Percentiles rank a stretch among this genome's conserved stretches.
These are phyloP conservation scores for Ptychoptera albimana DNA, from an alignment of 2,888 invertebrate genomes.

Conservation along the genomic window DNA sequence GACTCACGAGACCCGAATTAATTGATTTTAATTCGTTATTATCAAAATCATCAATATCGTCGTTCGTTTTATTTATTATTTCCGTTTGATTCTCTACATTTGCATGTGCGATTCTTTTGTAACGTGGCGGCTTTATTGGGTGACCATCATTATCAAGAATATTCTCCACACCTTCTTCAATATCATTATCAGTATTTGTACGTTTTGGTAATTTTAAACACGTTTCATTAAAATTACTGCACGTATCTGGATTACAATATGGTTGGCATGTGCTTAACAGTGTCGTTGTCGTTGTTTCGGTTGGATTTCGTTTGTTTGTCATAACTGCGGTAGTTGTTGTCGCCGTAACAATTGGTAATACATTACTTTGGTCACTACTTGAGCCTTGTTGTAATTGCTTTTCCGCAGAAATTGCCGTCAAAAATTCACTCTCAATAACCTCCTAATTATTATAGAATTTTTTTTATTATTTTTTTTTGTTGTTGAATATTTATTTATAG, in stretches of 20 bases:
- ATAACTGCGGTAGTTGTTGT: constrained; percentile 5
- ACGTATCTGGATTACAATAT: too few species aligned
- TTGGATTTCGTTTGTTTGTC: not conserved
- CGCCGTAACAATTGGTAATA: constrained; percentile 4
- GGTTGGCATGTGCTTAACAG: too few species aligned
- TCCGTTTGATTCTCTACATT: not conserved
- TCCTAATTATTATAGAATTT: constrained; percentile 16
- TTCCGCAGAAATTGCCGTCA: constrained; percentile 29
- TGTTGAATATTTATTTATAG: not conserved
- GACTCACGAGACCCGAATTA: too few species aligned
- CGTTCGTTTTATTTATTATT: too few species aligned
- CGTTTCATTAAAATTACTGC: not conserved
- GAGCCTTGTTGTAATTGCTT: constrained; percentile 15
- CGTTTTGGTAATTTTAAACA: not conserved
- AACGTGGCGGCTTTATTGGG: constrained; percentile 26
- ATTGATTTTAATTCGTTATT: too few species aligned
- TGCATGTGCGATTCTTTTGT: constrained; percentile 17
- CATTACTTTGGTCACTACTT: too few species aligned
- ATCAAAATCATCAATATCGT: too few species aligned
- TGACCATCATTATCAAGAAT: constrained; percentile 15
- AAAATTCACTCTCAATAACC: constrained; percentile 30
- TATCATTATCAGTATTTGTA: not conserved
- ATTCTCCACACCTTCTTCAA: not conserved
- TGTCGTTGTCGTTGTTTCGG: not conserved
- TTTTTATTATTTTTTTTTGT: not conserved